phyloP scores from a whole-genome alignment of 2,888 invertebrate genomes.

The Cataglyphis albicans region DNA sequence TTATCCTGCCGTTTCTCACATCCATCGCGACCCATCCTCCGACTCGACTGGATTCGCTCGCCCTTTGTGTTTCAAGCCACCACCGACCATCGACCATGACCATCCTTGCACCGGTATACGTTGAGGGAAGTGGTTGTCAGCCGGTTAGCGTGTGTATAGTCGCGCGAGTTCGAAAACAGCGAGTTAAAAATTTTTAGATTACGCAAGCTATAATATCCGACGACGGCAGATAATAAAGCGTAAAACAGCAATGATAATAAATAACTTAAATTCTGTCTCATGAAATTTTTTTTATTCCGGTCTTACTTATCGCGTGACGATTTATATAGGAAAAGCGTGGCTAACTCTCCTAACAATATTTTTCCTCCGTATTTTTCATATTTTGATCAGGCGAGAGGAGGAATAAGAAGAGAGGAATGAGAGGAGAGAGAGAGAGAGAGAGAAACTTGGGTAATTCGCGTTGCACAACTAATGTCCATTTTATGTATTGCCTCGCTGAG shows the following conservation, averaged over 20 bases:
- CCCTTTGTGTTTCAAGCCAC: constrained; percentile 50
- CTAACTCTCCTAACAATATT: constrained; percentile 19
- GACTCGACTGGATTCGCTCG: constrained; percentile 39
- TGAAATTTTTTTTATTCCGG: not conserved
- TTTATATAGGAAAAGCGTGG: not conserved
- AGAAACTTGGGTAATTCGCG: not conserved
- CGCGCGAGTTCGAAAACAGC: not conserved
- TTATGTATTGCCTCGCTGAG: constrained; percentile 35
- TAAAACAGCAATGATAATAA: not conserved
- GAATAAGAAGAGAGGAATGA: not conserved
- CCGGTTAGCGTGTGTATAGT: not conserved
- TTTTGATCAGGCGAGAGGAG: not conserved
- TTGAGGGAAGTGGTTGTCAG: constrained; percentile 49
- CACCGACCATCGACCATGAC: constrained; percentile 46
- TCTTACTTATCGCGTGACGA: not conserved
- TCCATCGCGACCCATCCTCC: constrained; percentile 50
- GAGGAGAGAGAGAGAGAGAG: not conserved
- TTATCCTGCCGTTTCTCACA: not conserved
- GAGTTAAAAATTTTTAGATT: not conserved
- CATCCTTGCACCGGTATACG: constrained; percentile 42
- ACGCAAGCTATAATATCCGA: constrained; percentile 10
- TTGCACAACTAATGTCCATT: constrained; percentile 14
- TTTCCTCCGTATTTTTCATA: constrained; percentile 7
- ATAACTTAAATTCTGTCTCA: constrained; percentile 1
- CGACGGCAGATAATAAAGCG: not conserved